Base-by-base conservation (phyloP, 2,888 invertebrate species). In the Tetragnatha montana region DNA sequence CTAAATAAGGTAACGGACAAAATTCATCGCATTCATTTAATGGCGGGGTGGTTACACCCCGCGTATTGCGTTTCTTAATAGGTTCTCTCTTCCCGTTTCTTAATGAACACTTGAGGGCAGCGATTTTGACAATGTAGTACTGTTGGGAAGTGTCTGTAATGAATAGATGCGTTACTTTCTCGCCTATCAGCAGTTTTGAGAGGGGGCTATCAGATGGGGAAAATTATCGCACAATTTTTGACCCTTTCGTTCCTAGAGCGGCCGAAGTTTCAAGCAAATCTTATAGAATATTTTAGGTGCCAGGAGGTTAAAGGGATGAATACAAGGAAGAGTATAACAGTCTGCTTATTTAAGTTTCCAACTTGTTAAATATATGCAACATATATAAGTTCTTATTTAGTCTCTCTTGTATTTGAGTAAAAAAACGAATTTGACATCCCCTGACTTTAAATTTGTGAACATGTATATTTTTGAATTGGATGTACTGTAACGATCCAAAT, bases 21-120 rank as follows among this genome's bases (percentile, higher is more conserved):
- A 49, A n/a, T 47, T 74, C 60, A 87, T 87, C 75, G 49, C 50
- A 68, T 74, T 75, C 87, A 74, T 69, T 87, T 81, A 69, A 85
- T 22, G 84, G 21, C 47, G 12, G 78, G 60, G 35, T 35, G 35
- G 35, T 35, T 2, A 35, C 35, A 35, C 35, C 35, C 35, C n/a
- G 21, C 70, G 49, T 60, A 83, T 69, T 81, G 69, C 50, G 8
- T 50, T 35, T 70, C 73, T 81, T 75, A 87, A 87, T 81, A 87
- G 87, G 81, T 49, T 75, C 49, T 81, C 85, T 14, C 73, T 17
- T 1, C 22, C 49, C 68, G 74, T 75, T 81, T 74, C 81, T 75
- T 87, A 87, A 87, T 81, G 87, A 51, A 60, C 69, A 76, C 68
- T 87, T 75, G 19, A 60, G 68, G 87, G 50, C 17, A 50, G 17